Evolutionary conservation across 2,797 vertebrate species (phyloP).

Genomic region (Glossophaga mutica): DNA sequence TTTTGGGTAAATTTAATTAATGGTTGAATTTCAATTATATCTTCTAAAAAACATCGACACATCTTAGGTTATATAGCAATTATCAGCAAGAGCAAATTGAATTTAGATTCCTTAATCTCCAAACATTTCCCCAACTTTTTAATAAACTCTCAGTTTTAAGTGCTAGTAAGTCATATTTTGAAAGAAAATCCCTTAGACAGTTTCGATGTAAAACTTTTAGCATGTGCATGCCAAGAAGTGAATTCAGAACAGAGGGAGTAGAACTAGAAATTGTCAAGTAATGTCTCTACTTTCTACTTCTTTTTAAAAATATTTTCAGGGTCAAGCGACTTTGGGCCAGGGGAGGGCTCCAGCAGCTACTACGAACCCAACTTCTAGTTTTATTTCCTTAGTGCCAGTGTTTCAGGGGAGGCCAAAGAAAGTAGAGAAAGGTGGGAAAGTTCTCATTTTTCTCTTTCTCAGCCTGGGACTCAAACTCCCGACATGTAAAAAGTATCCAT

Average conservation of each 20-base stretch:
- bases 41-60: neutral
- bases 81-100: conserved; percentile 14
- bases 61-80: neutral
- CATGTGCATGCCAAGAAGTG: neutral
- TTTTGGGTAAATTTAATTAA: conserved; percentile 9
- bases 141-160: neutral
- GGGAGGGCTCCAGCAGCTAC: neutral
- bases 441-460: neutral
- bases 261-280: neutral
- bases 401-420: neutral
- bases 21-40: neutral
- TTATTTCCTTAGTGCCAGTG: neutral
- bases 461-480: neutral
- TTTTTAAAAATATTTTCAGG: neutral
- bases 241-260: neutral
- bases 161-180: neutral
- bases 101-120: neutral
- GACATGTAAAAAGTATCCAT: neutral
- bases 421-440: neutral
- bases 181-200: neutral
- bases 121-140: neutral
- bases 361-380: neutral
- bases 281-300: neutral
- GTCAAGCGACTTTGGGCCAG: neutral
- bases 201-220: conserved; percentile 9